Evolutionary conservation across 2,888 invertebrate genomes (phyloP).

Genomic region (Lochmaea crataegi): DNA sequence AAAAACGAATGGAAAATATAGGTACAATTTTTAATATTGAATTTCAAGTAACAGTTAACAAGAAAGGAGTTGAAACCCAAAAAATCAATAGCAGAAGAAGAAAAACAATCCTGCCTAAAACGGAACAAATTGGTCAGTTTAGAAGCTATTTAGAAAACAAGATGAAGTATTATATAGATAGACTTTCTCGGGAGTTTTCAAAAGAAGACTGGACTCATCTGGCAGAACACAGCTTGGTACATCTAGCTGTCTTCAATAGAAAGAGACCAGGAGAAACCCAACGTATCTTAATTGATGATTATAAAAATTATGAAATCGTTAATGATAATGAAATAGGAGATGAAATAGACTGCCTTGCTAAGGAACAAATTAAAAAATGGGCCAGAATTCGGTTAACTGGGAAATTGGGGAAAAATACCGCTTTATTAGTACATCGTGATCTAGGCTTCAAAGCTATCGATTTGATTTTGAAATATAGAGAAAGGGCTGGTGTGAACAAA

Average conservation of each 20-base stretch:
- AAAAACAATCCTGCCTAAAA: constrained; percentile 5
- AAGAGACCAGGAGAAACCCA: constrained; percentile 35
- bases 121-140: constrained; percentile 21
- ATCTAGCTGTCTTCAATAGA: constrained; percentile 30
- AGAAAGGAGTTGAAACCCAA: constrained; percentile 28
- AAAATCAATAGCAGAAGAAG: constrained; percentile 25
- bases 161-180: neutral
- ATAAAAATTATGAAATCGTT: constrained; percentile 26
- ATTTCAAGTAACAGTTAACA: constrained; percentile 33
- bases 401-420: constrained; percentile 33
- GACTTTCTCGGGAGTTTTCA: neutral
- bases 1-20: constrained; percentile 25
- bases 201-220: constrained; percentile 21
- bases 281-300: constrained; percentile 29
- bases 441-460: constrained; percentile 34
- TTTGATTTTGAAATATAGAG: constrained; percentile 31
- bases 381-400: constrained; percentile 33
- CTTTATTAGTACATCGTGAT: constrained; percentile 28
- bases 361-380: constrained; percentile 34
- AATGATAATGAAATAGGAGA: constrained; percentile 13
- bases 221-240: constrained; percentile 27
- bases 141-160: constrained; percentile 12
- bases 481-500: constrained; percentile 18
- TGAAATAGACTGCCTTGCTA: constrained; percentile 17
- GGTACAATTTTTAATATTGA: constrained; percentile 26